Percentiles rank a stretch among this genome's conserved stretches.
Evolutionary conservation across 2,797 vertebrate species (phyloP).

Genomic region (Pempheris klunzingeri): DNA sequence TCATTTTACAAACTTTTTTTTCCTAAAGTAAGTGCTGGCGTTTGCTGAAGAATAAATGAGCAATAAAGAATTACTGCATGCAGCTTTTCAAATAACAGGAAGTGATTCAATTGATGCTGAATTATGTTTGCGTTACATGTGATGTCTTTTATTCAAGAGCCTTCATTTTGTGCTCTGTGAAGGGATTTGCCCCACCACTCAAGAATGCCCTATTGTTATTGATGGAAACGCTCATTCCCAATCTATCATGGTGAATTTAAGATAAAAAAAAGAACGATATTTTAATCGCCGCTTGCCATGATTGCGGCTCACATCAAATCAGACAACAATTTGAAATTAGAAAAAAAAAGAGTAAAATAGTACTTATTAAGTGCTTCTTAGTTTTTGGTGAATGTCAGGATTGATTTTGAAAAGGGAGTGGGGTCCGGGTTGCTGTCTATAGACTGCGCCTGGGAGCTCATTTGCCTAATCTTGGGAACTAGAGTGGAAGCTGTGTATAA

Average conservation of each 20-base stretch:
- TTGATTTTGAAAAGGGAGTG: constrained; percentile 73
- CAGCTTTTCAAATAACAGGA: constrained; percentile 61
- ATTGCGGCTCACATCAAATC: constrained; percentile 31
- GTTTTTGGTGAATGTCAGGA: constrained; percentile 62
- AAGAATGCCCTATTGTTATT: constrained; percentile 64
- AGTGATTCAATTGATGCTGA: constrained; percentile 55
- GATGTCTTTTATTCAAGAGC: constrained; percentile 55
- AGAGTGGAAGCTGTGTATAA: constrained; percentile 89
- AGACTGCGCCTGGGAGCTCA: constrained; percentile 84
- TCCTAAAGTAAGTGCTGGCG: constrained; percentile 15
- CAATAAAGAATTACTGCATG: constrained; percentile 36
- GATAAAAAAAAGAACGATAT: not conserved
- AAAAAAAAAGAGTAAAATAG: constrained; percentile 45
- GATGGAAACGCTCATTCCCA: constrained; percentile 53
- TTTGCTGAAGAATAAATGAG: constrained; percentile 50
- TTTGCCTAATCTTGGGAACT: constrained; percentile 92
- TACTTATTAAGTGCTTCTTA: constrained; percentile 57
- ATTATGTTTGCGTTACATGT: constrained; percentile 60
- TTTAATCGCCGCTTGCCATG: constrained; percentile 37
- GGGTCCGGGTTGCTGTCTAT: constrained; percentile 77
- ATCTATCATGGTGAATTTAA: constrained; percentile 16
- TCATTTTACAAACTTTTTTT: constrained; percentile 31
- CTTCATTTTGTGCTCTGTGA: constrained; percentile 55
- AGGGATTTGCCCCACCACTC: constrained; percentile 57
- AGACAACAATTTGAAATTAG: constrained; percentile 30